phyloP scores from a whole-genome alignment of 2,888 invertebrate species.

The Agrochola macilenta region DNA sequence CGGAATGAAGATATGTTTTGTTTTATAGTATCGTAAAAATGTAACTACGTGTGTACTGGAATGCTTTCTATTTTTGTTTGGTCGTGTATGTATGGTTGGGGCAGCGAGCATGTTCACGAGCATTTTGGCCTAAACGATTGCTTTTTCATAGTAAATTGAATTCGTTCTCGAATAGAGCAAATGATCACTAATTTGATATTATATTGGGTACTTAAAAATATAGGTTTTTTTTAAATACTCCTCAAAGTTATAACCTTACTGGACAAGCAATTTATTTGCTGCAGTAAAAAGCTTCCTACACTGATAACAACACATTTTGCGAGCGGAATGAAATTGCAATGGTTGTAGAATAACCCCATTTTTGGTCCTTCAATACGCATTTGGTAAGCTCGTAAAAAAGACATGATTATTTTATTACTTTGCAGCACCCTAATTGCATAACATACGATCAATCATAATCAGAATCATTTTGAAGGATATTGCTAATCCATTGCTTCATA shows the following conservation, averaged over 20 bases:
- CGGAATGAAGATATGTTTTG: conserved; percentile 69
- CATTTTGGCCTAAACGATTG: too few relatives aligned
- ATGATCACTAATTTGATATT: not conserved
- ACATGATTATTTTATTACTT: not conserved
- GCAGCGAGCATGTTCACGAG: not conserved
- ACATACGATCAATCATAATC: too few relatives aligned
- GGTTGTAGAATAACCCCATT: too few relatives aligned
- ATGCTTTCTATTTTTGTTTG: conserved; percentile 70
- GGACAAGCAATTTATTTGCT: not conserved
- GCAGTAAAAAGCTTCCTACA: not conserved
- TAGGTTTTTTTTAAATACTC: not conserved
- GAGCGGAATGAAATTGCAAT: not conserved
- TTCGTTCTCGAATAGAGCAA: not conserved
- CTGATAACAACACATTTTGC: not conserved
- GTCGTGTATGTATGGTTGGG: conserved; percentile 40
- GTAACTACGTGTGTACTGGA: conserved; percentile 70
- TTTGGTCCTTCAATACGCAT: not conserved
- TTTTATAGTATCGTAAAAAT: conserved; percentile 78
- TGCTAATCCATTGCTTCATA: too few relatives aligned
- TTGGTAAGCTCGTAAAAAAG: not conserved
- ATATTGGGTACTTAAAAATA: not conserved
- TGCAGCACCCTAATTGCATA: not conserved
- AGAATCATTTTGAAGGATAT: too few relatives aligned
- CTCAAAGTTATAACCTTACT: not conserved
- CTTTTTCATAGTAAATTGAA: not conserved